A percentile compares a stretch with the other conserved stretches of the same genome.
phyloP scores from a whole-genome alignment of 2,797 vertebrate species.

The Pagetopsis macropterus region DNA sequence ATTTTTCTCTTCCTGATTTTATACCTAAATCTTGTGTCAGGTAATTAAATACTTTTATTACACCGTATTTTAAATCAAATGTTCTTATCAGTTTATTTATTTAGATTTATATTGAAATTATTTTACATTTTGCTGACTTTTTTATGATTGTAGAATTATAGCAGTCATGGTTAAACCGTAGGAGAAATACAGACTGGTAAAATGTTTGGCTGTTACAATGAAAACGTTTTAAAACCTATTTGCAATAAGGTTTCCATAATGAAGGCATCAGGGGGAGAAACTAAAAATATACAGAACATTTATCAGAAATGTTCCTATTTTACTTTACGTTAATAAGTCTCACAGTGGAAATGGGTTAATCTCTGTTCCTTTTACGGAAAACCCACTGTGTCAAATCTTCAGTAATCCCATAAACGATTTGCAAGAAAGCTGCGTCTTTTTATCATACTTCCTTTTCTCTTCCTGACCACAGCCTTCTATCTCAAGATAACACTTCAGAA shows the following conservation, averaged over 20 bases:
- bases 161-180: not conserved
- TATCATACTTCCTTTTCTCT: constrained; percentile 11
- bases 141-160: not conserved
- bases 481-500: not conserved
- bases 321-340: not conserved
- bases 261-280: not conserved
- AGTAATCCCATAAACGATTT: constrained; percentile 6
- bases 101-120: not conserved
- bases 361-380: constrained; percentile 15
- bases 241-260: not conserved
- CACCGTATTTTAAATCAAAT: not conserved
- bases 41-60: constrained; percentile 61
- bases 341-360: not conserved
- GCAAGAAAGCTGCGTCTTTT: not conserved
- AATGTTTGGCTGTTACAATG: not conserved
- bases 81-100: not conserved
- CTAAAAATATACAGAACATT: not conserved
- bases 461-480: not conserved
- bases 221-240: not conserved
- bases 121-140: not conserved
- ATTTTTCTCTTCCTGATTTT: constrained; percentile 52
- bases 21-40: constrained; percentile 54
- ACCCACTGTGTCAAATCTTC: not conserved
- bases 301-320: not conserved
- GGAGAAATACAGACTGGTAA: not conserved